These are phyloP conservation scores for Lerema accius DNA, from an alignment of 1,140 invertebrate species.

Conservation along the genomic window DNA sequence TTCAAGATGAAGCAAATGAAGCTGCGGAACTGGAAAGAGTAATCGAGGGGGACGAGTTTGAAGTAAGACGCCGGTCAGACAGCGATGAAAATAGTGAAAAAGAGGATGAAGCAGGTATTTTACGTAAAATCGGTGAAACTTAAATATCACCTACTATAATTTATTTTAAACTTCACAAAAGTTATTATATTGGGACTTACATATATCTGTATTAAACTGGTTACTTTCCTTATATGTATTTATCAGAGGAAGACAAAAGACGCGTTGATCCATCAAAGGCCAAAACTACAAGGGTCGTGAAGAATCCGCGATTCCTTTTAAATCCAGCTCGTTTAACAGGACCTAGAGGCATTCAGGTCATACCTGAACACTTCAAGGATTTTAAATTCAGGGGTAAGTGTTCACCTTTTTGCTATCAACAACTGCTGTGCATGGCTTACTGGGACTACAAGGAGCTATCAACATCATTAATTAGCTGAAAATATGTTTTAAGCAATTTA, in stretches of 20 bases:
- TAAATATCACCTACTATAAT: no score
- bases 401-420: no score
- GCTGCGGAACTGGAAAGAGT: constrained; percentile 73
- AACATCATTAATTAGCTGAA: no score
- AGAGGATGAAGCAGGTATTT: constrained; percentile 71
- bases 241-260: constrained; percentile 74
- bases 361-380: constrained; percentile 91
- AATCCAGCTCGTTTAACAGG: constrained; percentile 88
- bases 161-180: no score
- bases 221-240: neutral
- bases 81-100: constrained; percentile 62
- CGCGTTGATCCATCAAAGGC: constrained; percentile 64
- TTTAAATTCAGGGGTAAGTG: constrained; percentile 90
- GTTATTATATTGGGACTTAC: no score
- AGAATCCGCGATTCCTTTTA: constrained; percentile 88
- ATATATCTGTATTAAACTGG: neutral
- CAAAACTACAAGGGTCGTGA: constrained; percentile 83
- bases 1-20: constrained; percentile 69
- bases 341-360: constrained; percentile 89
- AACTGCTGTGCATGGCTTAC: no score
- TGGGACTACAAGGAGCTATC: no score
- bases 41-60: constrained; percentile 74
- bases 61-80: constrained; percentile 52
- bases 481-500: no score
- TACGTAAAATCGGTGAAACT: no score